These are phyloP conservation scores for Xestia sexstrigata DNA, from an alignment of 2,888 invertebrate species.

Conservation along the genomic window DNA sequence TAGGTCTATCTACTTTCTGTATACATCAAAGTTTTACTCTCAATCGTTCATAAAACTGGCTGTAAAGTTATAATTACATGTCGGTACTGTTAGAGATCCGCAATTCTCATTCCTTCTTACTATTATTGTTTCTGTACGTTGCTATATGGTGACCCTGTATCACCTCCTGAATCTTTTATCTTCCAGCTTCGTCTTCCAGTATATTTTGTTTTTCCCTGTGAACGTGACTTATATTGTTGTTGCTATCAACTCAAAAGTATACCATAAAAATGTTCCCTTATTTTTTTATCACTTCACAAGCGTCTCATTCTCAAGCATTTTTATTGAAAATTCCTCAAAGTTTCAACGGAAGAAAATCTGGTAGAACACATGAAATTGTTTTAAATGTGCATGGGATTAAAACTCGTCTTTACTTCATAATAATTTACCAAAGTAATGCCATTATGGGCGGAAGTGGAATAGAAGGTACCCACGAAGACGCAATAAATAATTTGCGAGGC, in stretches of 20 bases:
- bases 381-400: slow-evolving; percentile 53
- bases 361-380: slow-evolving; percentile 44
- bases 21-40: slow-evolving; percentile 5
- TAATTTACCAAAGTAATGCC: slow-evolving; percentile 55
- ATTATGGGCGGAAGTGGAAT: slow-evolving; percentile 52
- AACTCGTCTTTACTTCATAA: slow-evolving; percentile 32
- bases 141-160: no score
- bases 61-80: neutral
- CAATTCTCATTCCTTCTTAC: neutral
- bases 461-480: slow-evolving; percentile 62
- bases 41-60: neutral
- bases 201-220: neutral
- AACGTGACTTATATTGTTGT: neutral
- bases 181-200: neutral
- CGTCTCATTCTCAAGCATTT: slow-evolving; percentile 25
- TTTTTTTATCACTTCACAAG: slow-evolving; percentile 17
- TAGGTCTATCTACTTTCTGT: neutral
- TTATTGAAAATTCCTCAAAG: slow-evolving; percentile 38
- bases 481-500: slow-evolving; percentile 72
- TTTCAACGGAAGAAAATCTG: slow-evolving; percentile 18
- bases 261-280: slow-evolving; percentile 9
- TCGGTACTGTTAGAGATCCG: neutral
- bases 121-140: neutral
- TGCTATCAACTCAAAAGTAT: slow-evolving; percentile 19
- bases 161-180: neutral